These are phyloP conservation scores for Microctenopoma steveboyesi DNA, from an alignment of 2,797 vertebrate species.

Conservation along the genomic window DNA sequence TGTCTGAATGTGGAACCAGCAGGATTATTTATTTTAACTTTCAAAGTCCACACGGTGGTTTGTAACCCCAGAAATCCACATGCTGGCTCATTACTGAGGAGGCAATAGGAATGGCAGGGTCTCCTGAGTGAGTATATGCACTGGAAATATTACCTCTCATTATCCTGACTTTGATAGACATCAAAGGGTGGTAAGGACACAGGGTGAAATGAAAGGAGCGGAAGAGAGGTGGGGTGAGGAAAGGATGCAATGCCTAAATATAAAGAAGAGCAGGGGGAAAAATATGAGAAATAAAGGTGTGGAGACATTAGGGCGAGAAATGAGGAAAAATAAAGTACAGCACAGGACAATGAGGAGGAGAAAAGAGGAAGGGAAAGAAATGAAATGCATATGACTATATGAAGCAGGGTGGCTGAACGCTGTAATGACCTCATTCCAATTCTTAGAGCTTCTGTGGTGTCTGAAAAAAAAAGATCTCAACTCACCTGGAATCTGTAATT, in stretches of 20 bases:
- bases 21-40: neutral
- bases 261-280: neutral
- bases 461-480: constrained; percentile 14
- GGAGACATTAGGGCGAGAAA: neutral
- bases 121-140: neutral
- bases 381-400: constrained; percentile 15
- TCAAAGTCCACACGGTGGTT: neutral
- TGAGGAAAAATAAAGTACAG: constrained; percentile 1
- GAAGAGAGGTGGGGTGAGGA: constrained; percentile 13
- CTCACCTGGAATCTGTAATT: constrained; percentile 30
- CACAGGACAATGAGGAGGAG: constrained; percentile 9
- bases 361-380: neutral
- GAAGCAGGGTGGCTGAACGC: constrained; percentile 18
- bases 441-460: constrained; percentile 31
- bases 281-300: neutral
- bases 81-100: constrained; percentile 1
- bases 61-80: constrained; percentile 8
- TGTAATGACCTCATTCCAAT: constrained; percentile 45
- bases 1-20: neutral
- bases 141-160: constrained; percentile 34
- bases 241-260: constrained; percentile 8
- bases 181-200: constrained; percentile 20
- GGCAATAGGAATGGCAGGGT: constrained; percentile 3
- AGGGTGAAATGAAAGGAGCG: constrained; percentile 6
- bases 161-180: constrained; percentile 38